Conservation (phyloP, 2,113 vertebrate genomes). For the Xyliphius kryptos region DNA sequence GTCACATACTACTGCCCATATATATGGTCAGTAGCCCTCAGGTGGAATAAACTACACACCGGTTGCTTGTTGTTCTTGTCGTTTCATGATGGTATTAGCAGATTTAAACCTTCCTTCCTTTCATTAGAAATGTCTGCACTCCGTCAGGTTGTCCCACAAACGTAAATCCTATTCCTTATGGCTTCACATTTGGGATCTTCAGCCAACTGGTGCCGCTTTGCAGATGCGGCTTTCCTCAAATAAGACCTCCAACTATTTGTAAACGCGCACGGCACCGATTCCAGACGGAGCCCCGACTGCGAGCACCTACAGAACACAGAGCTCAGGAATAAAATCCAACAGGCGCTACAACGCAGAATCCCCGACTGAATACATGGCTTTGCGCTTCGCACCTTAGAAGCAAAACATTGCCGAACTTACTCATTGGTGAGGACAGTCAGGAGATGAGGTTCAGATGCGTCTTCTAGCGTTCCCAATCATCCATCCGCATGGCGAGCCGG, state of each 20-base stretch:
- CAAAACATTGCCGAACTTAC: constrained; percentile 18
- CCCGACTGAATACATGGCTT: not conserved
- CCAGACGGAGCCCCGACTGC: not conserved
- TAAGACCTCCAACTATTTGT: not conserved
- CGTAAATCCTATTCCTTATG: not conserved
- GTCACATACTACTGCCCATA: too few species aligned
- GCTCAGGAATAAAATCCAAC: too few species aligned
- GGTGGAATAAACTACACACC: not conserved
- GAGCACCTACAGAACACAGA: too few species aligned
- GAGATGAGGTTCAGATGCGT: constrained; percentile 3
- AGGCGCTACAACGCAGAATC: too few species aligned
- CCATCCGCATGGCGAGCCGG: constrained; percentile 25
- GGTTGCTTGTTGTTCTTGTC: not conserved
- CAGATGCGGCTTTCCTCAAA: too few species aligned
- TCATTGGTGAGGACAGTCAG: constrained; percentile 18
- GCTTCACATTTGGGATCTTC: not conserved
- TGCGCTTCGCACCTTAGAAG: not conserved
- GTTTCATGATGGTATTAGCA: not conserved
- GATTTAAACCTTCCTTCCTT: not conserved
- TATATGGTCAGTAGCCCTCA: too few species aligned
- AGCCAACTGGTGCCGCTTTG: too few species aligned
- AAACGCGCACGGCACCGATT: not conserved
- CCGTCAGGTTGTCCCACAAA: constrained; percentile 23
- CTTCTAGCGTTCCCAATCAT: constrained; percentile 14
- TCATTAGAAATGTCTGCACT: constrained; percentile 1